Conservation (phyloP, 2,113 vertebrate species). For the Herpailurus yagouaroundi region DNA sequence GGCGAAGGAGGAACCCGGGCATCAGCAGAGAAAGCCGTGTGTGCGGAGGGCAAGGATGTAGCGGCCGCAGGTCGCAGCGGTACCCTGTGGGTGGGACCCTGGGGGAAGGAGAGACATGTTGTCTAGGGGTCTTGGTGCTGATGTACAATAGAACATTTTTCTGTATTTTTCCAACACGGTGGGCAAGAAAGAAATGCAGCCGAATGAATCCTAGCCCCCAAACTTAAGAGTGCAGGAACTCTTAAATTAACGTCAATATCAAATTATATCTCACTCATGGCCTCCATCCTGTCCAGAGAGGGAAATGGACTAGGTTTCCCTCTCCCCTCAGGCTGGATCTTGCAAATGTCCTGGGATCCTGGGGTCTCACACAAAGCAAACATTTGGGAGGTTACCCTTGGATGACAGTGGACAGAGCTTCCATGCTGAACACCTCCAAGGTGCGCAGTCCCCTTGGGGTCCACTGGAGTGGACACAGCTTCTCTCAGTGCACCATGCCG, state of each 20-base stretch:
- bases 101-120: rapidly evolving
- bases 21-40: neutral
- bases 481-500: neutral
- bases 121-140: neutral
- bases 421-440: neutral
- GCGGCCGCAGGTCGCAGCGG: too few species aligned
- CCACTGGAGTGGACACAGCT: neutral
- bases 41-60: rapidly evolving
- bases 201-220: neutral
- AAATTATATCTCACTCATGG: neutral
- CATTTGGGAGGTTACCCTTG: neutral
- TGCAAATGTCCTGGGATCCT: neutral
- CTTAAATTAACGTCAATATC: neutral
- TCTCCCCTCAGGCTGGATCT: neutral
- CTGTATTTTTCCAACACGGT: neutral
- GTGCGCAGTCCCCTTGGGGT: neutral
- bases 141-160: neutral
- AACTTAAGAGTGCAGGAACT: neutral
- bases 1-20: neutral
- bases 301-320: neutral
- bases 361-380: neutral
- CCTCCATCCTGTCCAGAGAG: neutral
- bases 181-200: neutral
- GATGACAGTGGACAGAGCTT: neutral
- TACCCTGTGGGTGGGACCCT: too few species aligned